These are phyloP conservation scores for Erythrolamprus reginae DNA, from an alignment of 2,113 vertebrate species.

Conservation along the genomic window DNA sequence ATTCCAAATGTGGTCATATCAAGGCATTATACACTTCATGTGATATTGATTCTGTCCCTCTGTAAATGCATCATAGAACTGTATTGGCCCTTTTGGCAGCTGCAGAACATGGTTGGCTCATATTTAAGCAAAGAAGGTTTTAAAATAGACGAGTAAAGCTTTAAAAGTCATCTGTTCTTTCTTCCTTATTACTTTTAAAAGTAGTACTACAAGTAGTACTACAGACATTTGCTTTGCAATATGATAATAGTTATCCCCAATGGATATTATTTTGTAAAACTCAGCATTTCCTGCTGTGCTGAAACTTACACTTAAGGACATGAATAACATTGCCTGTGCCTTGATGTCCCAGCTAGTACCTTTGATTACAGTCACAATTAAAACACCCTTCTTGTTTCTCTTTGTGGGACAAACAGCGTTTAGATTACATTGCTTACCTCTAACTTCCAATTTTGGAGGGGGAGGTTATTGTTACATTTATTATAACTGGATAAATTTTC, in stretches of 20 bases:
- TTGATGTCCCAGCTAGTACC: constrained; percentile 29
- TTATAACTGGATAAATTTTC: not conserved
- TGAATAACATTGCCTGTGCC: constrained; percentile 36
- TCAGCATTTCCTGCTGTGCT: constrained; percentile 43
- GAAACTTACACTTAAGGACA: constrained; percentile 43
- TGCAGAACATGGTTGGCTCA: no score
- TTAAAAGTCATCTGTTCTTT: no score
- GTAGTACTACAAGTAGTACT: not conserved
- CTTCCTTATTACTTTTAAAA: not conserved
- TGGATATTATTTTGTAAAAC: constrained; percentile 47
- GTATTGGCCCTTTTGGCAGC: no score
- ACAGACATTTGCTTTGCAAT: constrained; percentile 54
- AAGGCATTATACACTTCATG: no score
- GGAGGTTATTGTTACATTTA: not conserved
- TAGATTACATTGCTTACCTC: not conserved
- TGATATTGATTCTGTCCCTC: no score
- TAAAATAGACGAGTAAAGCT: no score
- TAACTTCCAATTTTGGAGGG: not conserved
- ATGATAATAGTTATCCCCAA: constrained; percentile 48
- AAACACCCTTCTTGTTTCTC: not conserved
- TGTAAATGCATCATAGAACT: no score
- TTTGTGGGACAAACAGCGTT: not conserved
- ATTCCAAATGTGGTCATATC: no score
- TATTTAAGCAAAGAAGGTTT: no score
- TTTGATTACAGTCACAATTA: constrained; percentile 19